Evolutionary conservation across 30 jellyfish, hydroid and myxozoan genomes (phyloP).

Genomic region (Turritopsis dohrnii): DNA sequence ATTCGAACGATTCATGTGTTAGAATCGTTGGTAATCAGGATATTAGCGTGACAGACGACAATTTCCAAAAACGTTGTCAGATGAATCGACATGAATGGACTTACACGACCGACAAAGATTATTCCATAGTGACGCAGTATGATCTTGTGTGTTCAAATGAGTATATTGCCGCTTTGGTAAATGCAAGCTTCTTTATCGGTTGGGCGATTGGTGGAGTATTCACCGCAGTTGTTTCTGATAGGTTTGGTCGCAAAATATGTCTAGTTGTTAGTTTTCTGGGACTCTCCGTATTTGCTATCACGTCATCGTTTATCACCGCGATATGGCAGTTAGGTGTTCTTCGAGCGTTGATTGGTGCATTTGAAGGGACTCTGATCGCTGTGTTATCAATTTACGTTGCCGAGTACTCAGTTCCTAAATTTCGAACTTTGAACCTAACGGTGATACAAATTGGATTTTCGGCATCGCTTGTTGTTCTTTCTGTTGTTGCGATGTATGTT

Average conservation of each 20-base stretch:
- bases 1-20: neutral
- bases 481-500: constrained; percentile 14
- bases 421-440: neutral
- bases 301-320: neutral
- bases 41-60: neutral
- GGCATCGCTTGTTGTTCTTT: neutral
- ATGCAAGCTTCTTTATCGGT: constrained; percentile 21
- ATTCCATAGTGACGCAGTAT: neutral
- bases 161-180: neutral
- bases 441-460: neutral
- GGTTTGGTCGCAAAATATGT: neutral
- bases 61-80: neutral
- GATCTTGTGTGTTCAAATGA: constrained; percentile 21
- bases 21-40: neutral
- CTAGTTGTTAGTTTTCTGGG: neutral
- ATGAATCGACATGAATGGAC: constrained; percentile 18
- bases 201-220: constrained; percentile 13
- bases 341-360: constrained; percentile 6
- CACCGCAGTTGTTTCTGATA: neutral
- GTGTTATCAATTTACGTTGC: neutral
- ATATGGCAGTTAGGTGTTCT: constrained; percentile 11
- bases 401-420: neutral
- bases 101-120: neutral
- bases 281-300: neutral
- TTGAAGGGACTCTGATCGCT: neutral